Percentiles rank a stretch among this genome's conserved stretches.
Evolutionary conservation across 2,797 vertebrate genomes (phyloP).

Genomic region (Rhabdomys pumilio): DNA sequence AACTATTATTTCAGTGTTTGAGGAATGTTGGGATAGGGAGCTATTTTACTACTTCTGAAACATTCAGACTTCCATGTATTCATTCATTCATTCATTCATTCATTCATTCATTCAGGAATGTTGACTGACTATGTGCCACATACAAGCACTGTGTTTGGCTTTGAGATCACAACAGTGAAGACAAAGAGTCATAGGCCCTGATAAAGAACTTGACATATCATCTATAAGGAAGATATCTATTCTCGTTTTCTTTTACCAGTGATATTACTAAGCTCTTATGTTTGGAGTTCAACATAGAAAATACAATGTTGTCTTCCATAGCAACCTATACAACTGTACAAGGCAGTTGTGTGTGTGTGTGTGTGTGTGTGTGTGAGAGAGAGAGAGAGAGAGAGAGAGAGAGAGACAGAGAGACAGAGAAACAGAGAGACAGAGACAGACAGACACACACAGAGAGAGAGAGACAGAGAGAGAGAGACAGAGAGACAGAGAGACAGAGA

Average conservation of each 20-base stretch:
- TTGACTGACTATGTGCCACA: neutral
- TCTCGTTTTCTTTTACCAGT: neutral
- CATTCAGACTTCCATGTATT: neutral
- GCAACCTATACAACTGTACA: neutral
- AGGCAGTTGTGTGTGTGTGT: neutral
- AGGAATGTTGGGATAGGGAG: neutral
- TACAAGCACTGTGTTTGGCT: neutral
- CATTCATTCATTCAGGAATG: neutral
- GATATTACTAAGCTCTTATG: constrained; percentile 3
- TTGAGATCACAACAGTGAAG: neutral
- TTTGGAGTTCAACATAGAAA: neutral
- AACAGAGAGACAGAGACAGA: too few species aligned
- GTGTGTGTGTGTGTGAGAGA: neutral
- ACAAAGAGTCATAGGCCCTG: neutral
- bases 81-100: constrained; percentile 1
- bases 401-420: too few species aligned
- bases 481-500: too few species aligned
- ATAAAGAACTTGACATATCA: neutral
- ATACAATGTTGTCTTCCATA: constrained; percentile 8
- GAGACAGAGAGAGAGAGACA: too few species aligned
- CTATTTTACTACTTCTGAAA: neutral
- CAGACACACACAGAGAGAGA: too few species aligned
- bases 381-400: too few species aligned
- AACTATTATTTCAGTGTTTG: neutral
- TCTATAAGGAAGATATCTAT: constrained; percentile 2